Evolutionary conservation across 1,140 invertebrate genomes (phyloP).

Genomic region (Ceratosolen solmsi): DNA sequence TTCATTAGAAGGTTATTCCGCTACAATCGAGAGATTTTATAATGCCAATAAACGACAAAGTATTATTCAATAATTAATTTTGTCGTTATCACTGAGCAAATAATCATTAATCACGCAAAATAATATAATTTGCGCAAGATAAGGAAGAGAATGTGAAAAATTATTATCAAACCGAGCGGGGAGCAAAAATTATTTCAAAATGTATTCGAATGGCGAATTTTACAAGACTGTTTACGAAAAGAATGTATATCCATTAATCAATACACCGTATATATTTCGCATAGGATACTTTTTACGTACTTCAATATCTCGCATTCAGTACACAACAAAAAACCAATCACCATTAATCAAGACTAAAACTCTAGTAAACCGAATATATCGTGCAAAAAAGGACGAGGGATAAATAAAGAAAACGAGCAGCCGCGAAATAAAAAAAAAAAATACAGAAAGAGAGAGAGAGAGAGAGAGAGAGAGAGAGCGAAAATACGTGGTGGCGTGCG

Average conservation of each 20-base stretch:
- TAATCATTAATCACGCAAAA: no score
- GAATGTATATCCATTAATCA: conserved; percentile 28
- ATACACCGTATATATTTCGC: neutral
- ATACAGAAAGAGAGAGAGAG: neutral
- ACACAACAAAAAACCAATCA: conserved; percentile 45
- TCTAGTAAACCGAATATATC: conserved; percentile 44
- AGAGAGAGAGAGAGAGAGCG: neutral
- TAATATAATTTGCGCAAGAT: neutral
- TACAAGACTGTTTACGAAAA: conserved; percentile 12
- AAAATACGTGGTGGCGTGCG: neutral
- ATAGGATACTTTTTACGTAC: conserved; percentile 18
- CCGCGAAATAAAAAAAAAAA: neutral
- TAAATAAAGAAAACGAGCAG: neutral
- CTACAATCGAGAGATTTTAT: no score
- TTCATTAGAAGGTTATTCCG: no score
- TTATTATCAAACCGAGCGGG: no score
- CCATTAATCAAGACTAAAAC: conserved; percentile 45
- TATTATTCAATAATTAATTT: no score
- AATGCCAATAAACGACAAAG: no score
- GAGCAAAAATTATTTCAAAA: no score
- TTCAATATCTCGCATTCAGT: conserved; percentile 7
- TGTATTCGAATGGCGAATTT: neutral
- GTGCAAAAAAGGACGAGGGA: neutral
- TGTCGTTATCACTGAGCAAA: no score
- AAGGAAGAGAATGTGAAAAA: neutral